A percentile compares a stretch with the other conserved stretches of the same genome.
phyloP scores from a whole-genome alignment of 2,113 vertebrate genomes.

The Ahaetulla prasina region DNA sequence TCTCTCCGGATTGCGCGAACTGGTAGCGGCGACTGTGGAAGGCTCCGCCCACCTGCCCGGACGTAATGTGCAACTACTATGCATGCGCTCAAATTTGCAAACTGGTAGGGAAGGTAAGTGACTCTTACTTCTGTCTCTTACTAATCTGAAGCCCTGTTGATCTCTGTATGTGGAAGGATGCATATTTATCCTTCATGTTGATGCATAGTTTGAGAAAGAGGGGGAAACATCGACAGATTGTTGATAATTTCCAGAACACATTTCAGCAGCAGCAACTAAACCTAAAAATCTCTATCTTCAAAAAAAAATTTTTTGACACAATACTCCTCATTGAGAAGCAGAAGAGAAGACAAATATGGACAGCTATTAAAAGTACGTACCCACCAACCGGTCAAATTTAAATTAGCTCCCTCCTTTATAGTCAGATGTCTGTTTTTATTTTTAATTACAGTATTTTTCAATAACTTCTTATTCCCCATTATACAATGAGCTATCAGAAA shows the following conservation, averaged over 20 bases:
- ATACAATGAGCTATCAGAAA: neutral
- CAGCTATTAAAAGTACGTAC: neutral
- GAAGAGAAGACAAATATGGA: neutral
- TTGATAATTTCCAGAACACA: neutral
- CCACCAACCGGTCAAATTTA: neutral
- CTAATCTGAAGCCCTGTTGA: neutral
- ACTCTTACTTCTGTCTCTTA: neutral
- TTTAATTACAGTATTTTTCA: constrained; percentile 2
- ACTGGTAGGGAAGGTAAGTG: too few relatives aligned
- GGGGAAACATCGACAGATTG: neutral
- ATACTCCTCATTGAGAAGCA: neutral
- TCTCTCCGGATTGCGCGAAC: too few relatives aligned
- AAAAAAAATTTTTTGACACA: neutral
- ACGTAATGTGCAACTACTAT: too few relatives aligned
- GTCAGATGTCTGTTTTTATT: neutral
- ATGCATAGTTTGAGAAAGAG: neutral
- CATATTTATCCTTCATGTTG: neutral
- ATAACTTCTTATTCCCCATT: neutral
- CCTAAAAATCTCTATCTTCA: neutral
- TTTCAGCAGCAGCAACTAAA: neutral
- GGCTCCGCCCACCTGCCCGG: too few relatives aligned
- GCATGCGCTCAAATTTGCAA: too few relatives aligned
- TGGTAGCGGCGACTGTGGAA: too few relatives aligned
- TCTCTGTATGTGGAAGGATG: neutral
- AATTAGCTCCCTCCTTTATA: neutral